Conservation (phyloP, 2,113 vertebrate genomes). For the Pavo muticus region DNA sequence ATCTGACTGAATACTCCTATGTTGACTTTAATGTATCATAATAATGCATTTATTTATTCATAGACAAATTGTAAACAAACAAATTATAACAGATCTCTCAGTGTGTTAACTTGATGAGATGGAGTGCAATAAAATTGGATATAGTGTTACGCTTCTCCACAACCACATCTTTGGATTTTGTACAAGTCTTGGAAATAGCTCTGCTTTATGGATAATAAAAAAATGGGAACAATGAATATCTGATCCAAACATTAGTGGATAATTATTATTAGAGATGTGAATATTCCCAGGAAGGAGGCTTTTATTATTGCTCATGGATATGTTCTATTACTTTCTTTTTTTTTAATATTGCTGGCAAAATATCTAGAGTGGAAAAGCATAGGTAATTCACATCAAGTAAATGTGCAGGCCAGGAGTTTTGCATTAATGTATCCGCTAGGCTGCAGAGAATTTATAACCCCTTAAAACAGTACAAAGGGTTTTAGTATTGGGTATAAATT, state of each 20-base stretch:
- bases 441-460: constrained; percentile 58
- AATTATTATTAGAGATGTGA: constrained; percentile 29
- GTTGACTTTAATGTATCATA: not conserved
- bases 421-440: constrained; percentile 40
- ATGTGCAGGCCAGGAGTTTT: constrained; percentile 52
- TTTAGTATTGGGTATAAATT: constrained; percentile 68
- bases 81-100: not conserved
- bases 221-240: constrained; percentile 16
- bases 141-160: constrained; percentile 13
- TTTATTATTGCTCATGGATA: constrained; percentile 11
- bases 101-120: not conserved
- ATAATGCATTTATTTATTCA: not conserved
- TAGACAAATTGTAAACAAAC: constrained; percentile 33
- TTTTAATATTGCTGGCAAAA: constrained; percentile 12
- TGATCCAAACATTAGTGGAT: not conserved
- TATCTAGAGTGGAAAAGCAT: constrained; percentile 36
- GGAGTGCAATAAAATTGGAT: not conserved
- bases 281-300: not conserved
- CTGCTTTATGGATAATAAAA: constrained; percentile 6
- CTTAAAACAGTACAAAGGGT: constrained; percentile 49
- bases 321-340: not conserved
- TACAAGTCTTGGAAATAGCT: constrained; percentile 37
- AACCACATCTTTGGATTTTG: constrained; percentile 14
- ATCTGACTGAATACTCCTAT: not conserved
- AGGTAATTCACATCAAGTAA: constrained; percentile 37